Evolutionary conservation across 2,888 invertebrate species (phyloP).

Genomic region (Cryptus viduatorius): DNA sequence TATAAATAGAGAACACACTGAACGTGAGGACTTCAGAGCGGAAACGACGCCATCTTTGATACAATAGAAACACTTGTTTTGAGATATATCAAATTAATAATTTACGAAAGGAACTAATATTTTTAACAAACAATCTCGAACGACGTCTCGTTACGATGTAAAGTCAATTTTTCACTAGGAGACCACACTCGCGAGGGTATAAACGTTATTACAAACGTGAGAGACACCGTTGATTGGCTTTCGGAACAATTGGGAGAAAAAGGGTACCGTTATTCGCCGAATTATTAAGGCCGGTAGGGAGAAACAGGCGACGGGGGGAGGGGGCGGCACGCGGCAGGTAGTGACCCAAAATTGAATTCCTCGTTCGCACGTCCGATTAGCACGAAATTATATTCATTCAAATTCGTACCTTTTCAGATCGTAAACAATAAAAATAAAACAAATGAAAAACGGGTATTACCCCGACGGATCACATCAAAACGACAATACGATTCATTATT

Average conservation of each 20-base stretch:
- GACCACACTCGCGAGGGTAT: not conserved
- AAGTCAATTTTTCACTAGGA: not conserved
- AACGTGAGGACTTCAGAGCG: slow-evolving; percentile 22
- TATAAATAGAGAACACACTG: not conserved
- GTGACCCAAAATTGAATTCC: slow-evolving; percentile 22
- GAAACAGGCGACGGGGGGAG: not conserved
- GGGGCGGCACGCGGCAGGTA: slow-evolving; percentile 3
- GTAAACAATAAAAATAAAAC: slow-evolving; percentile 8
- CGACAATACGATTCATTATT: not conserved
- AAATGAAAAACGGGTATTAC: slow-evolving; percentile 6
- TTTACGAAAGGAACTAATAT: not conserved
- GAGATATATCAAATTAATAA: not conserved
- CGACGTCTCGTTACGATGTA: not conserved
- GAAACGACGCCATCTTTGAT: slow-evolving; percentile 26
- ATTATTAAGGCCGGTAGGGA: slow-evolving; percentile 13
- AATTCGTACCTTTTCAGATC: slow-evolving; percentile 2
- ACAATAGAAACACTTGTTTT: not conserved
- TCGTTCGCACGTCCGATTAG: not conserved
- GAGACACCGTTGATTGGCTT: slow-evolving; percentile 16
- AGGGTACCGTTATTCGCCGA: slow-evolving; percentile 34
- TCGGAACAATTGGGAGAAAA: not conserved
- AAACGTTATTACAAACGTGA: slow-evolving; percentile 3
- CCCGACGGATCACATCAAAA: not conserved
- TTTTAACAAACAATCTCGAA: not conserved
- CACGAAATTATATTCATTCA: not conserved